phyloP scores from a whole-genome alignment of 2,888 invertebrate species.

The Leucozona laternaria region DNA sequence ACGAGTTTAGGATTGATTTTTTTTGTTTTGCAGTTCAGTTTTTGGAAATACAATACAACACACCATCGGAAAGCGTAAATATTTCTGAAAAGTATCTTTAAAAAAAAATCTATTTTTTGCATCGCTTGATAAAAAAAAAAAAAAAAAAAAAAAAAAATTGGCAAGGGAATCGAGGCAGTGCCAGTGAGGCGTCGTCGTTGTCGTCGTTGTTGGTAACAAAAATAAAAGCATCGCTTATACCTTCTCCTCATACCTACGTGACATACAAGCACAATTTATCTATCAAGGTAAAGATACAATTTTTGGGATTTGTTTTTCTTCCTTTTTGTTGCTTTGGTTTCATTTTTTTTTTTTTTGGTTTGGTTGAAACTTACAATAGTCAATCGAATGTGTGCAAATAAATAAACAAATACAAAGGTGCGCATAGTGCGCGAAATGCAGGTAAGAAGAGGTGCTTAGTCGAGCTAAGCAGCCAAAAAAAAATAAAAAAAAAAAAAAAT shows the following conservation, averaged over 20 bases:
- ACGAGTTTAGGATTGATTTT: slow-evolving; percentile 56
- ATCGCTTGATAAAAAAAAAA: slow-evolving; percentile 49
- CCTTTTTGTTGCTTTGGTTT: slow-evolving; percentile 22
- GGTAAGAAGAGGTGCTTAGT: slow-evolving; percentile 66
- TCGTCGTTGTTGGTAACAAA: slow-evolving; percentile 35
- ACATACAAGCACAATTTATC: slow-evolving; percentile 75
- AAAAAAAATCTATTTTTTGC: slow-evolving; percentile 62
- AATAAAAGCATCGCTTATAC: slow-evolving; percentile 66
- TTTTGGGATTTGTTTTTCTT: slow-evolving; percentile 34
- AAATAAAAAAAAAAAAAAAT: background rate
- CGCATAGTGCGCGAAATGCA: slow-evolving; percentile 59
- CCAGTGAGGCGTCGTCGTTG: slow-evolving; percentile 15
- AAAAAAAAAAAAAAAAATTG: slow-evolving; percentile 64
- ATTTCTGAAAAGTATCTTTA: slow-evolving; percentile 47
- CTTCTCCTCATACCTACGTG: slow-evolving; percentile 73
- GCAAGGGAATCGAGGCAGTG: slow-evolving; percentile 63
- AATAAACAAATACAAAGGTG: slow-evolving; percentile 43
- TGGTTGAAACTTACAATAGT: slow-evolving; percentile 46
- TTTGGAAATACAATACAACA: slow-evolving; percentile 68
- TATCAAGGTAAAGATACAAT: slow-evolving; percentile 72
- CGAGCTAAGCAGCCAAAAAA: slow-evolving; percentile 49
- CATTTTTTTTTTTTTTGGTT: too few relatives aligned
- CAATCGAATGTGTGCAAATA: slow-evolving; percentile 57
- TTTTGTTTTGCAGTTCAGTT: slow-evolving; percentile 10
- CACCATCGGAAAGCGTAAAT: slow-evolving; percentile 41